Base-by-base conservation (phyloP, 2,888 invertebrate genomes). In the Camptogramma bilineatum region DNA sequence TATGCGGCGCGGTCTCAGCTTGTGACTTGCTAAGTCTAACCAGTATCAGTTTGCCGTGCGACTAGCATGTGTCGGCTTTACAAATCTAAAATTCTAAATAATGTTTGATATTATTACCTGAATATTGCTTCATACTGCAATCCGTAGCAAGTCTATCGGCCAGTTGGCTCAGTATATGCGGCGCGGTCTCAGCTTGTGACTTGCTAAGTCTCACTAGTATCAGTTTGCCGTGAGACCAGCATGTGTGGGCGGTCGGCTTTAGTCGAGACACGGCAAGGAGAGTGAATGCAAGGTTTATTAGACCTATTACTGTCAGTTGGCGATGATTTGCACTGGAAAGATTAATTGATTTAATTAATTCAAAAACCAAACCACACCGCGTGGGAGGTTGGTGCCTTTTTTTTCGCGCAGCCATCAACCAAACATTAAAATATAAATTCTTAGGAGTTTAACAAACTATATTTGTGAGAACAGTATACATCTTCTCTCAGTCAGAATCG, bases 201-300 rank as follows among this genome's bases (percentile, higher is more conserved):
- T 87, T 88, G 73, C 86, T 75, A 16, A 93, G 79, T 0, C 89
- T 76, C 55, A 86, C 90, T 24, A 93, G 73, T 31, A 90, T 76
- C 42, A 90, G 69, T 69, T 87, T 85, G 17, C 88, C 93, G 67
- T 84, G 82, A 0, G 87, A 84, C 87, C 90, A 90, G 56, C 88
- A 87, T 0, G 73, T 72, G 0, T 66, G 56, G 0, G 88, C 83
- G 3, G 72, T 68, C 0, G 84, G 80, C 68, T 83, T 82, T 0
- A 67, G n/a, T 0, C 80, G 78, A 0, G 81, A 67, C 39, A 85
- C 81, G 1, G 79, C 73, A 1, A 93, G 84, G 0, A 93, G 73
- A 0, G 80, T 69, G 62, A 91, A 88, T 1, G 89, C 87, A 3
- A 93, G 69, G 73, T 86, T 81, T 60, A 93, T 90, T 1, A 93